Percentiles rank a stretch among this genome's conserved stretches.
These are phyloP conservation scores for Limnephilus auricula DNA, from an alignment of 2,888 invertebrate species.

Conservation along the genomic window DNA sequence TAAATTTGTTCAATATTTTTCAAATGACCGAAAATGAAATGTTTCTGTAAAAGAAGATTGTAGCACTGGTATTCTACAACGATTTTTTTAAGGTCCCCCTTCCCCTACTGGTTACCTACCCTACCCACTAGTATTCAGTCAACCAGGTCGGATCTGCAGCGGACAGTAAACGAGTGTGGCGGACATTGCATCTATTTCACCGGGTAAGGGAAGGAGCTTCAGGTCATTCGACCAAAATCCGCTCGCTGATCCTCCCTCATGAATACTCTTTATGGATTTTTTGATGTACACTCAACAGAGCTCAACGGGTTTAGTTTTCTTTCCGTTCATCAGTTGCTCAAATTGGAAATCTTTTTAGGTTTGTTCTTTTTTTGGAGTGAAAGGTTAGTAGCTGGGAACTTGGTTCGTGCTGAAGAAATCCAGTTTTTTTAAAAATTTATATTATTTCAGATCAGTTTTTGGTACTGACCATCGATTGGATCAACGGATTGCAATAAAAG, in stretches of 20 bases:
- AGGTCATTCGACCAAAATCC: slow-evolving; percentile 35
- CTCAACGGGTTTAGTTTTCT: slow-evolving; percentile 29
- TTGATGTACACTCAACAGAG: slow-evolving; percentile 21
- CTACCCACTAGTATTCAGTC: neutral
- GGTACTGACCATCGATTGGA: neutral
- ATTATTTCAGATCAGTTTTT: neutral
- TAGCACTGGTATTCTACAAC: too few species aligned
- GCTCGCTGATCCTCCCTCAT: slow-evolving; percentile 10
- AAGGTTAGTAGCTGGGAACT: neutral
- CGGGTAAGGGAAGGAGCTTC: neutral
- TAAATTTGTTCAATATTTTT: too few species aligned
- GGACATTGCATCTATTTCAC: slow-evolving; percentile 31
- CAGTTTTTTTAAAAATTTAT: neutral
- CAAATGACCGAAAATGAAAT: too few species aligned
- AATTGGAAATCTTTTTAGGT: slow-evolving; percentile 20
- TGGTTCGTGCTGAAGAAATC: neutral
- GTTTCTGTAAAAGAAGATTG: too few species aligned
- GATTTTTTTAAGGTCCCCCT: neutral
- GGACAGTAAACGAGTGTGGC: neutral
- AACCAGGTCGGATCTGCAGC: neutral
- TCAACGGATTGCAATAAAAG: too few species aligned
- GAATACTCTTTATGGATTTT: slow-evolving; percentile 26
- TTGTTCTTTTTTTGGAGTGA: neutral
- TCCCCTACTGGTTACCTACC: neutral
- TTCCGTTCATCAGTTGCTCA: slow-evolving; percentile 11